Base-by-base conservation (phyloP, 2,888 invertebrate species). In the Aleiodes alternator region DNA sequence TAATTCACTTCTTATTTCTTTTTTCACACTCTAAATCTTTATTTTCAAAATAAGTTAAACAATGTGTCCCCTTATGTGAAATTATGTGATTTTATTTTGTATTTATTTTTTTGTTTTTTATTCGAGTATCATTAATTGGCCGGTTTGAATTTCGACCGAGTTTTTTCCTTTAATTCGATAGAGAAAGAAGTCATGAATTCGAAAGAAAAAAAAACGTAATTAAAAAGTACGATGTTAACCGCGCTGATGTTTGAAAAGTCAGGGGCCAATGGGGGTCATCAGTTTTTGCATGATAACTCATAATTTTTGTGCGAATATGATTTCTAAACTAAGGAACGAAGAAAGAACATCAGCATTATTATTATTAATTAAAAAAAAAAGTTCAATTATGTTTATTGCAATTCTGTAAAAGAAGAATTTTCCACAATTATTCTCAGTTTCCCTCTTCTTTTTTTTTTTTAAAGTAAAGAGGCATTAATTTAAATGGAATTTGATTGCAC, bases 21-120 rank as follows among this genome's bases (percentile, higher is more conserved):
- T 48, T 64, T 64, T 64, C 64, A 64, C 64, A 64, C 64, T 29
- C 64, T 64, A 64, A 64, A 64, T 64, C 64, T 64, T 48, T n/a
- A 64, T 64, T 64, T 64, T 64, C 64, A 64, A 64, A 64, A 64
- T 64, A 64, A 34, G 23, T 48, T 64, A 48, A 64, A 64, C 64
- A 64, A 64, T 64, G 48, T 64, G 64, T 64, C 64, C 48, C 64
- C 48, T 64, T 64, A 64, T 29, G 9, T 16, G 9, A 64, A 64
- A 64, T 64, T 64, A 64, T 64, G 64, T 23, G 16, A 43, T 23
- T 64, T 64, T n/a, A n/a, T n/a, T n/a, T n/a, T n/a, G n/a, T n/a
- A n/a, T n/a, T n/a, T n/a, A n/a, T 64, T 43, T 64, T 64, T 64
- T 16, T 64, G 43, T 48, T 8, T 64, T 64, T 43, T 43, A 43